Percentiles rank a stretch among this genome's conserved stretches.
These are phyloP conservation scores for Lagopus muta DNA, from an alignment of 2,113 vertebrate genomes.

Conservation along the genomic window DNA sequence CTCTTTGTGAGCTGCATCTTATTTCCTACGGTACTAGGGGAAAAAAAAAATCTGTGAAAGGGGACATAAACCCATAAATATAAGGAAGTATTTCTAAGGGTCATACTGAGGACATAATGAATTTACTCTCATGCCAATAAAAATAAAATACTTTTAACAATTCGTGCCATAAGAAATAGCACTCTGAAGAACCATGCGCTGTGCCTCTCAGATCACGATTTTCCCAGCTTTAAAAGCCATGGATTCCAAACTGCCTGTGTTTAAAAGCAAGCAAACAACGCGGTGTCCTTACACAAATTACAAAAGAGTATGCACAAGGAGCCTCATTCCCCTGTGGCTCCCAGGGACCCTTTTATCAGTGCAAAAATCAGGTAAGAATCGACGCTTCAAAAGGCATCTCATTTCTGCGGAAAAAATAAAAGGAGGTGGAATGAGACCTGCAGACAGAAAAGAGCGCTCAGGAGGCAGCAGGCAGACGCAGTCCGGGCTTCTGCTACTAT, in stretches of 20 bases:
- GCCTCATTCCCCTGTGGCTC: constrained; percentile 18
- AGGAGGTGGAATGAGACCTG: constrained; percentile 24
- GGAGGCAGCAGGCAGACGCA: not conserved
- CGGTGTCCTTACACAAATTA: constrained; percentile 61
- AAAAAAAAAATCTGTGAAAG: not conserved
- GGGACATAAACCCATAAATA: constrained; percentile 40
- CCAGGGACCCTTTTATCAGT: constrained; percentile 21
- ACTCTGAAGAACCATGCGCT: not conserved
- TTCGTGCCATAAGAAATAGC: constrained; percentile 46
- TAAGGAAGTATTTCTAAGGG: constrained; percentile 68
- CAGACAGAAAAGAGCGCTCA: not conserved
- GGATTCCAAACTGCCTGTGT: constrained; percentile 48
- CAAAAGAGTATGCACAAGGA: constrained; percentile 23
- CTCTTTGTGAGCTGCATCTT: not conserved
- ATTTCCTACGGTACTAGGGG: accelerated
- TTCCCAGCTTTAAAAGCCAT: constrained; percentile 30
- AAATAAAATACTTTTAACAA: constrained; percentile 69
- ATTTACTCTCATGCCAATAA: constrained; percentile 71
- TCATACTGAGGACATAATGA: constrained; percentile 70
- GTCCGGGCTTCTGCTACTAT: not conserved
- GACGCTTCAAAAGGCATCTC: not conserved
- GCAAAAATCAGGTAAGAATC: constrained; percentile 27
- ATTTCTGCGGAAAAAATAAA: constrained; percentile 3
- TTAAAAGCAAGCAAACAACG: constrained; percentile 60
- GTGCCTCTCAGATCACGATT: not conserved